phyloP scores from a whole-genome alignment of 2,797 vertebrate genomes.

The Oceanodroma leucorhoa region DNA sequence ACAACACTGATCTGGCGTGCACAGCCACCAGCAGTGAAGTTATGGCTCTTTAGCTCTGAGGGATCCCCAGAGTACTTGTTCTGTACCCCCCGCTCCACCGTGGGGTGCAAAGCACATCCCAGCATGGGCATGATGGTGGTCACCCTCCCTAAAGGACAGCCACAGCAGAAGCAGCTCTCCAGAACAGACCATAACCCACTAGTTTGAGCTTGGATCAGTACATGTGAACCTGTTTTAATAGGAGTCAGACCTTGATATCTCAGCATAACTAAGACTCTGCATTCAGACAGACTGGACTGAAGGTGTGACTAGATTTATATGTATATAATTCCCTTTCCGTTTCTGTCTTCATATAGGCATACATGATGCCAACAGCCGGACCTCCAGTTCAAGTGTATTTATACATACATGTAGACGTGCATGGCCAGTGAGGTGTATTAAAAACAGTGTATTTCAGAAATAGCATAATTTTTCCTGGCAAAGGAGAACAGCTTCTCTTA shows the following conservation, averaged over 20 bases:
- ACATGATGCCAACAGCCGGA: not conserved
- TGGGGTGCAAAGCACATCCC: not conserved
- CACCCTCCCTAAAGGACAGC: not conserved
- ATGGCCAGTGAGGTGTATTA: not conserved
- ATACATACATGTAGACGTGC: not conserved
- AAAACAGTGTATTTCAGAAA: slow-evolving; percentile 42
- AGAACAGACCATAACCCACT: not conserved
- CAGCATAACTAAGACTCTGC: not conserved
- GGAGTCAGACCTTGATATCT: not conserved
- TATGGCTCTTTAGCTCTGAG: not conserved
- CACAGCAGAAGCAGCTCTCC: not conserved
- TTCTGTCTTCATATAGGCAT: not conserved
- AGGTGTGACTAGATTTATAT: not conserved
- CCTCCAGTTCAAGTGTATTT: slow-evolving; percentile 7
- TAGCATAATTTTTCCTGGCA: slow-evolving; percentile 31
- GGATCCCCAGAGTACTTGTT: not conserved
- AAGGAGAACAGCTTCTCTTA: slow-evolving; percentile 27
- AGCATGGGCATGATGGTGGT: not conserved
- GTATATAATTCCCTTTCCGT: not conserved
- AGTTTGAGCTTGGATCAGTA: not conserved
- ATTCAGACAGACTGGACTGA: not conserved
- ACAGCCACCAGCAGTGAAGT: not conserved
- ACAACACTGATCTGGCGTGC: too few relatives aligned
- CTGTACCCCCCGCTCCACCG: rapidly evolving
- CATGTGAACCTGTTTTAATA: not conserved